Conservation (phyloP, 2,113 vertebrate species). For the Aphyosemion australe region DNA sequence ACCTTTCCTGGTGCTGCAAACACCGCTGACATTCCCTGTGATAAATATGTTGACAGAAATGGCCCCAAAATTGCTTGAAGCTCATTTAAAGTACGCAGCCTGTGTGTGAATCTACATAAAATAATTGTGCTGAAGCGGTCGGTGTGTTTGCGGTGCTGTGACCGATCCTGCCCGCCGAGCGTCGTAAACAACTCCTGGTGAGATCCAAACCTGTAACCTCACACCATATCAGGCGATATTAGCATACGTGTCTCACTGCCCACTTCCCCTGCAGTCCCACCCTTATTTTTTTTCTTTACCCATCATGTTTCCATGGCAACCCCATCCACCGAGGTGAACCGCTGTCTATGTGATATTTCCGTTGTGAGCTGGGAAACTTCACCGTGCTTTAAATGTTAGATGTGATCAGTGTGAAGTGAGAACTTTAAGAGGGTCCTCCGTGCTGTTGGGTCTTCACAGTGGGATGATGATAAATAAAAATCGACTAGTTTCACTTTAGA, state of each 20-base stretch:
- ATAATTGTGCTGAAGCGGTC: too few relatives aligned
- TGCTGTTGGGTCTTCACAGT: slow-evolving; percentile 13
- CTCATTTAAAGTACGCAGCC: too few relatives aligned
- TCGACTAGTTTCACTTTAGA: slow-evolving; percentile 17
- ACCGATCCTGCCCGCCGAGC: too few relatives aligned
- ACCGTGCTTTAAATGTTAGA: slow-evolving; percentile 42
- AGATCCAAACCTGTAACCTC: slow-evolving; percentile 35
- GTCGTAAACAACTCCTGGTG: too few relatives aligned
- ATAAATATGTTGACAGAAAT: slow-evolving; percentile 1
- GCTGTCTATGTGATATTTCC: slow-evolving; percentile 55
- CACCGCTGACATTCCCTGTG: not conserved
- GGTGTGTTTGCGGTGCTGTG: too few relatives aligned
- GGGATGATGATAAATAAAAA: not conserved
- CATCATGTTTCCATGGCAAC: slow-evolving; percentile 81
- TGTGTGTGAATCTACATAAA: too few relatives aligned
- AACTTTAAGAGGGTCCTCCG: slow-evolving; percentile 13
- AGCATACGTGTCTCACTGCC: slow-evolving; percentile 64
- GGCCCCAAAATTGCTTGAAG: not conserved
- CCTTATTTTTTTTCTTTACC: slow-evolving; percentile 44
- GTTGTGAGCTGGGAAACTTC: slow-evolving; percentile 50
- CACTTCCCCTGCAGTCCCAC: slow-evolving; percentile 58
- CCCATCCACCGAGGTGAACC: slow-evolving; percentile 65
- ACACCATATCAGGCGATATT: slow-evolving; percentile 57
- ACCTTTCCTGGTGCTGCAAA: not conserved
- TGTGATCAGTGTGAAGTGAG: slow-evolving; percentile 16